Conservation (phyloP, 1,140 invertebrate genomes). For the Lasioglossum albipes region DNA sequence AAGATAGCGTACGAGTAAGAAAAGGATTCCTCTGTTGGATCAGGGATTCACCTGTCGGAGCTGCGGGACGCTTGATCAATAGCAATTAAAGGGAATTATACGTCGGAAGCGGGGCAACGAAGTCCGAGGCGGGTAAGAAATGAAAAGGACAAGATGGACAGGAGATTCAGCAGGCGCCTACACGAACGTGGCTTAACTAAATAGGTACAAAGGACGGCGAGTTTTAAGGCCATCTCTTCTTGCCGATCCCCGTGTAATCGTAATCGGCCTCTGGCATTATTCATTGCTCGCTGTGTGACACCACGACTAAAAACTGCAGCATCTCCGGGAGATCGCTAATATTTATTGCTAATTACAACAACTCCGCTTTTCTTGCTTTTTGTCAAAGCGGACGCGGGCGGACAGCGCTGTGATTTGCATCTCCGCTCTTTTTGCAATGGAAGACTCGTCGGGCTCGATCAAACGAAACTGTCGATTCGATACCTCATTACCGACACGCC, state of each 20-base stretch:
- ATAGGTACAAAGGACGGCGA: slow-evolving; percentile 1
- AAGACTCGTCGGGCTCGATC: not conserved
- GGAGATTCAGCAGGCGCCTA: slow-evolving; percentile 15
- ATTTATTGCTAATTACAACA: slow-evolving; percentile 36
- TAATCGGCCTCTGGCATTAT: slow-evolving; percentile 2
- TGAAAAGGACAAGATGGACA: slow-evolving; percentile 28
- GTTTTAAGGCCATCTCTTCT: not conserved
- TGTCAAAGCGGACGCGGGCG: not conserved
- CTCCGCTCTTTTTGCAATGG: not conserved
- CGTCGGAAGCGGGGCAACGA: slow-evolving; percentile 12
- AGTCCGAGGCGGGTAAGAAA: slow-evolving; percentile 16
- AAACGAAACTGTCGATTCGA: slow-evolving; percentile 8
- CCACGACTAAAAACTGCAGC: not conserved
- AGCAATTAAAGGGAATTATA: slow-evolving; percentile 51
- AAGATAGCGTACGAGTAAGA: not conserved
- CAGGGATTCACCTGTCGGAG: slow-evolving; percentile 15
- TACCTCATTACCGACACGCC: slow-evolving; percentile 14
- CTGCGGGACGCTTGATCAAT: not conserved
- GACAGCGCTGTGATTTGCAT: not conserved
- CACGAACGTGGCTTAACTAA: slow-evolving; percentile 3
- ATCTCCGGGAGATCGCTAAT: slow-evolving; percentile 1
- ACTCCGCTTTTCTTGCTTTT: not conserved
- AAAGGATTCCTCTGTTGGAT: not conserved
- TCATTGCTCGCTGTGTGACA: not conserved
- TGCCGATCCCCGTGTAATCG: not conserved